Percentiles rank a stretch among this genome's conserved stretches.
phyloP scores from a whole-genome alignment of 2,797 vertebrate genomes.

The Lerista edwardsae region DNA sequence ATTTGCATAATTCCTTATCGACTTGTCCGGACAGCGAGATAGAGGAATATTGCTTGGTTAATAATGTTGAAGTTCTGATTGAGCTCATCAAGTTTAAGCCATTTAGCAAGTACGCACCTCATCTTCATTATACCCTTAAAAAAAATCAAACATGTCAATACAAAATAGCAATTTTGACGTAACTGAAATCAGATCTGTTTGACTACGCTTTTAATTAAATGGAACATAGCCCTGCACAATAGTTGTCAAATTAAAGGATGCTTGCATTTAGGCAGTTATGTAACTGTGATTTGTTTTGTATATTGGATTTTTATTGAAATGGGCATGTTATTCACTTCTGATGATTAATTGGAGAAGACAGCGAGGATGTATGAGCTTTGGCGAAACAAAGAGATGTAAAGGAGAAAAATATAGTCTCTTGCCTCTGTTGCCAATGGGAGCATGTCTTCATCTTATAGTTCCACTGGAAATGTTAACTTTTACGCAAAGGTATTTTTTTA shows the following conservation, averaged over 20 bases:
- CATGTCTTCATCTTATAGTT: constrained; percentile 27
- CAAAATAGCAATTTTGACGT: constrained; percentile 40
- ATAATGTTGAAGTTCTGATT: constrained; percentile 14
- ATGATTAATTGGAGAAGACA: constrained; percentile 32
- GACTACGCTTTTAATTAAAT: constrained; percentile 50
- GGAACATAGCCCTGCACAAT: constrained; percentile 25
- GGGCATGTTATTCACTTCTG: constrained; percentile 23
- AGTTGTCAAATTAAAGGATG: constrained; percentile 17
- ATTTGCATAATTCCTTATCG: constrained; percentile 18
- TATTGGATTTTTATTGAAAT: constrained; percentile 51
- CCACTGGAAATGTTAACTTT: background rate
- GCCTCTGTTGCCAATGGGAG: background rate
- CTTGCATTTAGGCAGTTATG: constrained; percentile 14
- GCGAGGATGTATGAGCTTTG: constrained; percentile 26
- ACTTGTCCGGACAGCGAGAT: constrained; percentile 2
- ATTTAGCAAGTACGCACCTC: constrained; percentile 42
- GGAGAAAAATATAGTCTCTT: constrained; percentile 20
- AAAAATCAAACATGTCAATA: constrained; percentile 42
- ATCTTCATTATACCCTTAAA: constrained; percentile 35
- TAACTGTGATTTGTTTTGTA: constrained; percentile 1
- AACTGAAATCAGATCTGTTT: constrained; percentile 39
- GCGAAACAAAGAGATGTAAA: constrained; percentile 4
- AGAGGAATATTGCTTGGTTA: constrained; percentile 18
- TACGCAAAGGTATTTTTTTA: background rate
- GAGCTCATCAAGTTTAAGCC: constrained; percentile 21